phyloP scores from a whole-genome alignment of 1,140 invertebrate genomes.

The Caerostris extrusa region DNA sequence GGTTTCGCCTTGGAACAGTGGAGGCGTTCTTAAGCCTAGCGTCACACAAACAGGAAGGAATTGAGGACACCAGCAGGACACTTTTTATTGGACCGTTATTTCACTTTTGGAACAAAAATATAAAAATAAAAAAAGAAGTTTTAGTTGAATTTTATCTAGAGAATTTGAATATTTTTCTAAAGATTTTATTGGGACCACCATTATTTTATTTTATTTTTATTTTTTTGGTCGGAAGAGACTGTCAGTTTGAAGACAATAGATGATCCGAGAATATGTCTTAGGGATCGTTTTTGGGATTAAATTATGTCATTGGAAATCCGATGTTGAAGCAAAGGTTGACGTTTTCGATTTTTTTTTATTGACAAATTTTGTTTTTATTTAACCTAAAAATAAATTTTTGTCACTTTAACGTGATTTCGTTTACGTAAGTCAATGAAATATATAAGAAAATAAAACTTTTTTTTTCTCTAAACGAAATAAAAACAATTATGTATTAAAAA shows the following conservation, averaged over 20 bases:
- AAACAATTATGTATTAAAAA: too few relatives aligned
- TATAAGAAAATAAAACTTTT: not conserved
- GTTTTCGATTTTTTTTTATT: not conserved
- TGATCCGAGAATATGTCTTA: not conserved
- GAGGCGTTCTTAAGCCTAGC: not conserved
- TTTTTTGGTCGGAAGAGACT: not conserved
- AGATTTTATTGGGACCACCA: not conserved
- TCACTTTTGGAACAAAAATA: not conserved
- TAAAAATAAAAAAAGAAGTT: too few relatives aligned
- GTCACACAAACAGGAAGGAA: slow-evolving; percentile 21
- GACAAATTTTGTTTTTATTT: not conserved
- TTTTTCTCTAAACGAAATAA: not conserved
- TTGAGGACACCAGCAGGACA: slow-evolving; percentile 24
- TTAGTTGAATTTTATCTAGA: too few relatives aligned
- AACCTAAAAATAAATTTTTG: not conserved
- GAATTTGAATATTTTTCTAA: slow-evolving; percentile 20
- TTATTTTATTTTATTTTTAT: too few relatives aligned
- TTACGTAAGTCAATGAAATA: not conserved
- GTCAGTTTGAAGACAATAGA: not conserved
- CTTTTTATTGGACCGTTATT: slow-evolving; percentile 48
- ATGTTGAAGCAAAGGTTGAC: not conserved
- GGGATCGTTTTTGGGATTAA: not conserved
- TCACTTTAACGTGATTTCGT: not conserved
- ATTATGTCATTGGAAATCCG: not conserved
- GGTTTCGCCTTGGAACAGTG: not conserved